Percentiles rank a stretch among this genome's conserved stretches.
These are phyloP conservation scores for Proisotoma minuta DNA, from an alignment of 2,888 invertebrate species.

Conservation along the genomic window DNA sequence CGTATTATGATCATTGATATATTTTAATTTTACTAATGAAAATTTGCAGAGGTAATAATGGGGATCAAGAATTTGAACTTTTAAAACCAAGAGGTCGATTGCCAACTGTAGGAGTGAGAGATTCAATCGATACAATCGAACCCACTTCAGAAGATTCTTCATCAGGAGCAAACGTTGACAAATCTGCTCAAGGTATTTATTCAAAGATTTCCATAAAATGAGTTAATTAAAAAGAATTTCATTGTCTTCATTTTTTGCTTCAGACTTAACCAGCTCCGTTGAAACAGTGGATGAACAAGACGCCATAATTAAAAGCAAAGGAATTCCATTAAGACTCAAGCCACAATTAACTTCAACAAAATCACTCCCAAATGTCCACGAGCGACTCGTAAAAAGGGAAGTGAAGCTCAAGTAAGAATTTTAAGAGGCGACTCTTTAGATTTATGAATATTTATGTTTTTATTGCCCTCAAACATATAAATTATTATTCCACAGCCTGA, in stretches of 20 bases:
- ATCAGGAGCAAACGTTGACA: background rate
- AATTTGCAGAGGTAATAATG: too few species aligned
- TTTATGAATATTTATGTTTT: constrained; percentile 3
- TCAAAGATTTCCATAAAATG: too few species aligned
- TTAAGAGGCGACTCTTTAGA: background rate
- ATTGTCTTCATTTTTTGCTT: background rate
- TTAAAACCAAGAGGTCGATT: constrained; percentile 20
- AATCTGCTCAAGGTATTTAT: background rate
- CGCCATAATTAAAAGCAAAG: constrained; percentile 33
- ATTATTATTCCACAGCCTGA: constrained; percentile 17
- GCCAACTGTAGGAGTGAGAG: constrained; percentile 33
- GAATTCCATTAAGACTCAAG: constrained; percentile 31
- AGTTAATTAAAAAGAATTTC: too few species aligned
- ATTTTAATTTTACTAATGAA: background rate
- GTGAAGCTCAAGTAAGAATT: constrained; percentile 27
- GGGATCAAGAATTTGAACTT: too few species aligned
- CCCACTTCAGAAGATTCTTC: constrained; percentile 42
- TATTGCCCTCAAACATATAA: constrained; percentile 1
- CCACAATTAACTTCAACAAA: constrained; percentile 39
- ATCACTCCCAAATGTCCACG: constrained; percentile 42
- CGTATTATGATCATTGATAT: background rate
- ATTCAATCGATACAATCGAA: constrained; percentile 38
- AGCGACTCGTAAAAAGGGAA: constrained; percentile 34
- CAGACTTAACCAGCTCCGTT: constrained; percentile 35
- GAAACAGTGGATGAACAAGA: constrained; percentile 38